Percentiles rank a stretch among this genome's conserved stretches.
Evolutionary conservation across 2,888 invertebrate species (phyloP).

Genomic region (Empis livida): DNA sequence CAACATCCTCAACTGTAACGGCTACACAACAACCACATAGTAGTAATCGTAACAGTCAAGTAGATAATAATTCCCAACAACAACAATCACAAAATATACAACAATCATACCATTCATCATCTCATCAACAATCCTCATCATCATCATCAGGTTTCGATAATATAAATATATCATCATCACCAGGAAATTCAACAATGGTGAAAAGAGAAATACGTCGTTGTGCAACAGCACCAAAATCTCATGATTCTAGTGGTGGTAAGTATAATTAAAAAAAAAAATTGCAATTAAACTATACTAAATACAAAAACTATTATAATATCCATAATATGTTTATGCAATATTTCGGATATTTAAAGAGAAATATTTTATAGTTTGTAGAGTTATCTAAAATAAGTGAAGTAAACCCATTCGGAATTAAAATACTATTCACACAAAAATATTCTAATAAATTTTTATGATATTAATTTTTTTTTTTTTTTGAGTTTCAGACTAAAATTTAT

Average conservation of each 20-base stretch:
- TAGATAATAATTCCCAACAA: constrained; percentile 7
- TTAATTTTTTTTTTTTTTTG: too few relatives aligned
- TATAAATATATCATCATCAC: background rate
- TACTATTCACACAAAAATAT: too few relatives aligned
- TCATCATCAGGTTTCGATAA: constrained; percentile 7
- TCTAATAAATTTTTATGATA: too few relatives aligned
- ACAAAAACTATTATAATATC: too few relatives aligned
- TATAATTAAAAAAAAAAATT: too few relatives aligned
- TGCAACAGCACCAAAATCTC: constrained; percentile 19
- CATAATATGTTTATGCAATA: too few relatives aligned
- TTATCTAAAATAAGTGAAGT: too few relatives aligned
- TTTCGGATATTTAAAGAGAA: too few relatives aligned
- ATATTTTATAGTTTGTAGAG: too few relatives aligned
- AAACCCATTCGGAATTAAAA: too few relatives aligned
- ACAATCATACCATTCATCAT: constrained; percentile 19
- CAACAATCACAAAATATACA: constrained; percentile 2
- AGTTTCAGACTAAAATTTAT: too few relatives aligned
- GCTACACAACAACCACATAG: constrained; percentile 9
- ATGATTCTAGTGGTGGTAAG: constrained; percentile 13
- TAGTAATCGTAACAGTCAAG: constrained; percentile 1
- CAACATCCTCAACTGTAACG: constrained; percentile 25
- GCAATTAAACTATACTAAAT: too few relatives aligned
- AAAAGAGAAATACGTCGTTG: constrained; percentile 34
- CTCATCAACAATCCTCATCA: constrained; percentile 20
- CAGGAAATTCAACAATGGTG: constrained; percentile 22